Evolutionary conservation across 2,797 vertebrate species (phyloP).

Genomic region (Atherinosoma microstoma): DNA sequence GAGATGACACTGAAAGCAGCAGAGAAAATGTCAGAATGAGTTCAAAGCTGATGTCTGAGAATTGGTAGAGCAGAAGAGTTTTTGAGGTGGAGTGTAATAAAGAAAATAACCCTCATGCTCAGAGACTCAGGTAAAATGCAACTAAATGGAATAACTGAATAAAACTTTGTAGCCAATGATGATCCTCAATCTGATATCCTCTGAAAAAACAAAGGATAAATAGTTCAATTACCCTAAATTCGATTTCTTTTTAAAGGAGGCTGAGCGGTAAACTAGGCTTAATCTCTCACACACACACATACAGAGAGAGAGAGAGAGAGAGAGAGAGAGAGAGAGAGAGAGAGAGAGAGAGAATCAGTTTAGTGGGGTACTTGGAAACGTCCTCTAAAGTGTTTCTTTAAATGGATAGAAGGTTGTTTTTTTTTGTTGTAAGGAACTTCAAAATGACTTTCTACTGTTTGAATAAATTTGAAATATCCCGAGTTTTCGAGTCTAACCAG

Average conservation of each 20-base stretch:
- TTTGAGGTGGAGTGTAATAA: not conserved
- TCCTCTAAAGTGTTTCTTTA: not conserved
- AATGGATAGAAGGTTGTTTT: not conserved
- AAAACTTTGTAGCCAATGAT: not conserved
- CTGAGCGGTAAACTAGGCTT: conserved; percentile 10
- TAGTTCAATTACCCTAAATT: not conserved
- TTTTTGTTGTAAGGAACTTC: not conserved
- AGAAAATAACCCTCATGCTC: not conserved
- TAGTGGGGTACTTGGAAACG: conserved; percentile 45
- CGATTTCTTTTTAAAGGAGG: not conserved
- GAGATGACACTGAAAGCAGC: conserved; percentile 21
- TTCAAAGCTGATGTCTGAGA: conserved; percentile 21
- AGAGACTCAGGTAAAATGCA: not conserved
- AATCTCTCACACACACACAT: conserved; percentile 3
- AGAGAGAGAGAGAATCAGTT: conserved; percentile 21
- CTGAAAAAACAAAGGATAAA: not conserved
- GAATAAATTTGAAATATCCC: conserved; percentile 10
- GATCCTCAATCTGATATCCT: not conserved
- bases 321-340: too few species aligned
- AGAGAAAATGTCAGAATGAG: conserved; percentile 45
- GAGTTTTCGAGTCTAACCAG: conserved; percentile 36
- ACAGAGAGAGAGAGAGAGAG: too few species aligned
- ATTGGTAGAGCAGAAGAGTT: conserved; percentile 5
- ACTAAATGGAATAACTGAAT: not conserved
- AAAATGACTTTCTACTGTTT: not conserved